Conservation (phyloP, 2,113 vertebrate species). For the Conger conger region DNA sequence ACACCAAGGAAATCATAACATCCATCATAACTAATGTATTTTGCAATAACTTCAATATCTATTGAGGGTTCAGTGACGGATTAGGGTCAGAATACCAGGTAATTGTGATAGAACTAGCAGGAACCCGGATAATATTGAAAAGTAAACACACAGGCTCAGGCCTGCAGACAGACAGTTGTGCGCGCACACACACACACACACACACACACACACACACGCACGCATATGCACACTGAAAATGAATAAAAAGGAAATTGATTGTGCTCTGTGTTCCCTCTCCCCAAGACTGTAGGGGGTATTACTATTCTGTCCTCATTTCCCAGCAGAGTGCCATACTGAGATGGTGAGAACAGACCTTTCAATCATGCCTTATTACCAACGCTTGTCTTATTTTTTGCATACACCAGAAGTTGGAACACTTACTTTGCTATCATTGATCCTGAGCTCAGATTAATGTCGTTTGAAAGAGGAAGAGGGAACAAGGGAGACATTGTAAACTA, state of each 20-base stretch:
- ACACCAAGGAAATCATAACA: conserved; percentile 4
- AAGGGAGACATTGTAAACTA: neutral
- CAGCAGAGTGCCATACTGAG: neutral
- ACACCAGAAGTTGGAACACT: conserved; percentile 7
- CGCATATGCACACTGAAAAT: conserved; percentile 11
- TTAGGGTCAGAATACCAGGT: conserved; percentile 9
- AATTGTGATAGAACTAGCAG: neutral
- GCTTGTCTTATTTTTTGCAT: conserved; percentile 1
- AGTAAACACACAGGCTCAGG: neutral
- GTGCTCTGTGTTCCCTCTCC: conserved; percentile 2
- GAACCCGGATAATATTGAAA: conserved; percentile 10
- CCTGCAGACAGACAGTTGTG: neutral
- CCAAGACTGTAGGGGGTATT: neutral
- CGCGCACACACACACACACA: neutral
- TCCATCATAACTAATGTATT: conserved; percentile 12
- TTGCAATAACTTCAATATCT: conserved; percentile 11
- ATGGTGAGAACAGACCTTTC: neutral
- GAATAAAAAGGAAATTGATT: conserved; percentile 19
- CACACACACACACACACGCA: neutral
- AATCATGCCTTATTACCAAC: neutral
- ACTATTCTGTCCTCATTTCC: conserved; percentile 14
- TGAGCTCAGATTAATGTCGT: neutral
- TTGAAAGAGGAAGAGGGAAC: neutral
- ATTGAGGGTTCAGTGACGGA: neutral
- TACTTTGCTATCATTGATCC: neutral